phyloP scores from a whole-genome alignment of 1,140 invertebrate genomes.

The Hypsibius dujardini region DNA sequence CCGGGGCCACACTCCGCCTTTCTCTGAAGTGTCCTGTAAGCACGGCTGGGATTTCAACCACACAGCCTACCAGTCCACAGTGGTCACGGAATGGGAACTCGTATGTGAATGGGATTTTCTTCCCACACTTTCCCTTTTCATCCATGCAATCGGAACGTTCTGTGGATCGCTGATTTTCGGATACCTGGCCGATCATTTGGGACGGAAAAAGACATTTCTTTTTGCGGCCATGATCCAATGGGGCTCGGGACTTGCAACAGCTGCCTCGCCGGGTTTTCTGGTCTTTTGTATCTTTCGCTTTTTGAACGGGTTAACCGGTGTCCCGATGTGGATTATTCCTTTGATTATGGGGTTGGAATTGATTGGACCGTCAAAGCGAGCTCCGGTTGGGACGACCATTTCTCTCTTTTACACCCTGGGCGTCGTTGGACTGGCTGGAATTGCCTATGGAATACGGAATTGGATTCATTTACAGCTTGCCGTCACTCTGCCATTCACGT shows the following conservation, averaged over 20 bases:
- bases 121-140: conserved; percentile 50
- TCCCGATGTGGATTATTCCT: background rate
- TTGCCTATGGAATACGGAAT: conserved; percentile 51
- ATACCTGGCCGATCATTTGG: conserved; percentile 42
- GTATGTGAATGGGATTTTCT: conserved; percentile 52
- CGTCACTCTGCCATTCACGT: conserved; percentile 48
- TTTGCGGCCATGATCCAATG: conserved; percentile 26
- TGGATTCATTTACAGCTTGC: conserved; percentile 56
- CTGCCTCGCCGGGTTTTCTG: conserved; percentile 45
- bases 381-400: conserved; percentile 50
- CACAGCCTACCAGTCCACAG: conserved; percentile 20
- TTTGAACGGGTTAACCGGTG: conserved; percentile 44
- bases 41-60: background rate
- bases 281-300: conserved; percentile 56
- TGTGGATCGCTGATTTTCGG: conserved; percentile 61
- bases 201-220: conserved; percentile 27
- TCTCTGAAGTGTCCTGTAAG: background rate
- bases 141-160: conserved; percentile 55
- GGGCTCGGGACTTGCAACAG: conserved; percentile 26
- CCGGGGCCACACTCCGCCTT: too few relatives aligned
- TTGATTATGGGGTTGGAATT: conserved; percentile 45
- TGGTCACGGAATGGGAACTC: conserved; percentile 48
- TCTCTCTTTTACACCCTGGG: conserved; percentile 60
- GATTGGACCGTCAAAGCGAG: conserved; percentile 48
- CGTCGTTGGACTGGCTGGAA: conserved; percentile 44